phyloP scores from a whole-genome alignment of 1,140 invertebrate genomes.

The Drosophila sulfurigaster region DNA sequence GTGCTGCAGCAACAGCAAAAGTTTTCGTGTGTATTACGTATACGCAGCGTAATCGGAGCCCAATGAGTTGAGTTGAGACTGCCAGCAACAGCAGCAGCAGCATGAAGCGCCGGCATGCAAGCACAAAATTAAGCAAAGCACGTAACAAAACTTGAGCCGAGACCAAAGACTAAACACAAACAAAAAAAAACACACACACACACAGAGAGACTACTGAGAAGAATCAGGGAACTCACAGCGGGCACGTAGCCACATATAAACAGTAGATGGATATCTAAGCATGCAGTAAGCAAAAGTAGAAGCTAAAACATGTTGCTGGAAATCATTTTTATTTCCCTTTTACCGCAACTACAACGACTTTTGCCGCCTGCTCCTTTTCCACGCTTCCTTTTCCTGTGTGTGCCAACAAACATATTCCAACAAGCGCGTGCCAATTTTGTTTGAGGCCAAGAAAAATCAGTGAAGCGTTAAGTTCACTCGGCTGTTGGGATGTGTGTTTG shows the following conservation, averaged over 20 bases:
- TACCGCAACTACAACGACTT: background rate
- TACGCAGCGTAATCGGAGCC: slow-evolving; percentile 61
- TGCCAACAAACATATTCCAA: background rate
- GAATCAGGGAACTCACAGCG: slow-evolving; percentile 5
- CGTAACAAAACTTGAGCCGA: slow-evolving; percentile 66
- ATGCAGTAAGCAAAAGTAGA: slow-evolving; percentile 24
- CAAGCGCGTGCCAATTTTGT: slow-evolving; percentile 59
- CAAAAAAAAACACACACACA: slow-evolving; percentile 26
- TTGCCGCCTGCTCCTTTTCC: background rate
- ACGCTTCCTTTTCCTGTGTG: background rate
- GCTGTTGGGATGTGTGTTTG: slow-evolving; percentile 16
- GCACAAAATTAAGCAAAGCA: slow-evolving; percentile 71
- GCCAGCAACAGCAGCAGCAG: slow-evolving; percentile 4
- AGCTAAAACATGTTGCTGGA: slow-evolving; percentile 51
- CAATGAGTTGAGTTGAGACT: slow-evolving; percentile 50
- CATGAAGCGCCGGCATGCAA: slow-evolving; percentile 8
- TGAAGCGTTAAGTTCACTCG: slow-evolving; percentile 67
- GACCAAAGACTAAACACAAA: slow-evolving; percentile 30
- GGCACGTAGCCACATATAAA: slow-evolving; percentile 51
- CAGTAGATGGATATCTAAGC: slow-evolving; percentile 52
- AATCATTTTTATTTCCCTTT: slow-evolving; percentile 51
- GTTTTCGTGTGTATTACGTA: slow-evolving; percentile 52
- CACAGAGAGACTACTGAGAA: background rate
- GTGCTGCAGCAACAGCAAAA: slow-evolving; percentile 37
- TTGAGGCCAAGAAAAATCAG: slow-evolving; percentile 70